phyloP scores from a whole-genome alignment of 2,888 invertebrate genomes.

The Tinea semifulvella region DNA sequence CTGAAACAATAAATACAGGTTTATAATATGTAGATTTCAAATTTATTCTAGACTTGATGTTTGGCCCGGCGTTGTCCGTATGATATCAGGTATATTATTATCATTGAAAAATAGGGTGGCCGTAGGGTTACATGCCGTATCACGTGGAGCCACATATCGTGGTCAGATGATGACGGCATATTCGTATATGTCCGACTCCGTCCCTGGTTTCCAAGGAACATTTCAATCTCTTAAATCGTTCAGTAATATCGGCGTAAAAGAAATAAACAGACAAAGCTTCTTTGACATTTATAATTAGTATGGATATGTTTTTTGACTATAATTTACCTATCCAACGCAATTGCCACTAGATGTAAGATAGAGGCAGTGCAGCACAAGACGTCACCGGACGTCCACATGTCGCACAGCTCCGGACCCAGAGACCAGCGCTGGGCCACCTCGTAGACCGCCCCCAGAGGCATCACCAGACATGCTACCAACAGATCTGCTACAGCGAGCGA shows the following conservation, averaged over 20 bases:
- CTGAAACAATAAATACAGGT: conserved; percentile 42
- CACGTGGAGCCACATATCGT: too few relatives aligned
- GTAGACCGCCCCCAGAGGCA: conserved; percentile 81
- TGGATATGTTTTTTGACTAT: neutral
- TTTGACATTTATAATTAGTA: too few relatives aligned
- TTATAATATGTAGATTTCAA: neutral
- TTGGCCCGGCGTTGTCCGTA: too few relatives aligned
- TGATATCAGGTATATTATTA: too few relatives aligned
- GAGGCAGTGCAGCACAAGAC: conserved; percentile 90
- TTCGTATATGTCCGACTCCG: too few relatives aligned
- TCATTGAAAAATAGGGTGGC: too few relatives aligned
- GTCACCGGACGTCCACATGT: conserved; percentile 94
- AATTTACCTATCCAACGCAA: conserved; percentile 80
- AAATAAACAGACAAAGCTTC: too few relatives aligned
- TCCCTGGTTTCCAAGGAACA: too few relatives aligned
- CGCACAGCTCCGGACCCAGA: conserved; percentile 87
- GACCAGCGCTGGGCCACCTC: conserved; percentile 85
- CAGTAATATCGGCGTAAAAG: too few relatives aligned
- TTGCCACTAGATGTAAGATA: conserved; percentile 82
- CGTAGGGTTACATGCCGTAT: too few relatives aligned
- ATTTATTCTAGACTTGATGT: neutral
- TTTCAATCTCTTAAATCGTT: too few relatives aligned
- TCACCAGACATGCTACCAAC: conserved; percentile 84
- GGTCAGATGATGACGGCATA: too few relatives aligned
- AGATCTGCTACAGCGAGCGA: conserved; percentile 92